These are phyloP conservation scores for Engystomops pustulosus DNA, from an alignment of 2,113 vertebrate species.

Conservation along the genomic window DNA sequence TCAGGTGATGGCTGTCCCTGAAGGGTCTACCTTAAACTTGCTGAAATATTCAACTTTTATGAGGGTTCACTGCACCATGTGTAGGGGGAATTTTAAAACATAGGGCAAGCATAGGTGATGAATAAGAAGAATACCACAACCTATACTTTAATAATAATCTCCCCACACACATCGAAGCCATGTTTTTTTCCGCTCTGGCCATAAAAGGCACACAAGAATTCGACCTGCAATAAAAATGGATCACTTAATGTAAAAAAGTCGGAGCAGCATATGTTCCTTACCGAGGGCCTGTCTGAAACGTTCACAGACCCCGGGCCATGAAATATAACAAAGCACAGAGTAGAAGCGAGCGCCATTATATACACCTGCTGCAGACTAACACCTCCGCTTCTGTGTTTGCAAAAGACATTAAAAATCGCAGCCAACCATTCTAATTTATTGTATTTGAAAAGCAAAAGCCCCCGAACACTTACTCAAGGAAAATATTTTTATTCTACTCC, in stretches of 20 bases:
- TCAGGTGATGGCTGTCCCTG: neutral
- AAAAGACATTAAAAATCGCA: constrained; percentile 49
- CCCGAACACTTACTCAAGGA: constrained; percentile 34
- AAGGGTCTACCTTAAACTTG: neutral
- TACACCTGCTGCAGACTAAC: constrained; percentile 58
- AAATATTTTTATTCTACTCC: constrained; percentile 49
- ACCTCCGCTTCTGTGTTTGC: constrained; percentile 43
- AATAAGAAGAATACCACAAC: neutral
- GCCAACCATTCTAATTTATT: constrained; percentile 58
- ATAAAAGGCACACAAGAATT: constrained; percentile 26
- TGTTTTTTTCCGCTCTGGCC: neutral
- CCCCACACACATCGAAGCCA: constrained; percentile 30
- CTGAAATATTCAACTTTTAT: too few relatives aligned
- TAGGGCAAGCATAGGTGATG: neutral
- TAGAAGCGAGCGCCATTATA: constrained; percentile 45
- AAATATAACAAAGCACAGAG: constrained; percentile 40
- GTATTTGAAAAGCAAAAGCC: constrained; percentile 49
- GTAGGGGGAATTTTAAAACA: neutral
- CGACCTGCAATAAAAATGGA: constrained; percentile 46
- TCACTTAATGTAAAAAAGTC: constrained; percentile 43
- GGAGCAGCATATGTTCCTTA: constrained; percentile 27
- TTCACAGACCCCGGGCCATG: constrained; percentile 12
- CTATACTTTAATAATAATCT: neutral
- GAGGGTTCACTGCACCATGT: neutral
- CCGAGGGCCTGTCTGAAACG: constrained; percentile 7